Evolutionary conservation across 2,113 vertebrate genomes (phyloP).

Genomic region (Sylvia atricapilla): DNA sequence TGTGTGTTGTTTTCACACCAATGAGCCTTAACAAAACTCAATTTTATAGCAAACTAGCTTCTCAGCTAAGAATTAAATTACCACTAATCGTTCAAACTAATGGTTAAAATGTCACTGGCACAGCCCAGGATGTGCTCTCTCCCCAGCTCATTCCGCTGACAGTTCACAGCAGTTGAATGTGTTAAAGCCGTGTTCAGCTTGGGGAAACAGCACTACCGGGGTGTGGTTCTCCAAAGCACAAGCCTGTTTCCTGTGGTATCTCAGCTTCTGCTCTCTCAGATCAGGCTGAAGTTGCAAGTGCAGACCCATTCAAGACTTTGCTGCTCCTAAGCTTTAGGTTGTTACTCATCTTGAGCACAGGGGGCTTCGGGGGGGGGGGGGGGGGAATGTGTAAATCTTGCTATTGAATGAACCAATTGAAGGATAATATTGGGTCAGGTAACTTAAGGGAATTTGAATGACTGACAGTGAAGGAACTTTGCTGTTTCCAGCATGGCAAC

Average conservation of each 20-base stretch:
- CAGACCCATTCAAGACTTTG: not conserved
- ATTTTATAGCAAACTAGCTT: not conserved
- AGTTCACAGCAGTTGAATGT: not conserved
- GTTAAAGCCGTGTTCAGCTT: accelerated
- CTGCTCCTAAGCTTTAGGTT: not conserved
- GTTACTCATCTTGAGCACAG: not conserved
- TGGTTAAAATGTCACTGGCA: not conserved
- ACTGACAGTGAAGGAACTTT: not conserved
- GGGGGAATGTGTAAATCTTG: not conserved
- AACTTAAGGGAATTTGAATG: not conserved
- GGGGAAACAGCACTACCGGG: not conserved
- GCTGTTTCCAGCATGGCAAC: not conserved
- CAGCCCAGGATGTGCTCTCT: not conserved
- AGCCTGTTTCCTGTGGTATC: not conserved
- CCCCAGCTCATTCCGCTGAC: accelerated
- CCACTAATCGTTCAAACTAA: not conserved
- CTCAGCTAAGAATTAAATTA: not conserved
- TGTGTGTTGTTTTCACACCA: not conserved
- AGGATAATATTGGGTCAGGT: not conserved
- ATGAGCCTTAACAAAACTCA: not conserved
- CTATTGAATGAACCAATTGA: not conserved
- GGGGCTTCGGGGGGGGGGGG: too few species aligned
- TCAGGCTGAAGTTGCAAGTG: not conserved
- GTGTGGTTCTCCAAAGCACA: not conserved
- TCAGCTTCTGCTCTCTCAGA: not conserved